phyloP scores from a whole-genome alignment of 2,797 vertebrate genomes.

The Balearica regulorum region DNA sequence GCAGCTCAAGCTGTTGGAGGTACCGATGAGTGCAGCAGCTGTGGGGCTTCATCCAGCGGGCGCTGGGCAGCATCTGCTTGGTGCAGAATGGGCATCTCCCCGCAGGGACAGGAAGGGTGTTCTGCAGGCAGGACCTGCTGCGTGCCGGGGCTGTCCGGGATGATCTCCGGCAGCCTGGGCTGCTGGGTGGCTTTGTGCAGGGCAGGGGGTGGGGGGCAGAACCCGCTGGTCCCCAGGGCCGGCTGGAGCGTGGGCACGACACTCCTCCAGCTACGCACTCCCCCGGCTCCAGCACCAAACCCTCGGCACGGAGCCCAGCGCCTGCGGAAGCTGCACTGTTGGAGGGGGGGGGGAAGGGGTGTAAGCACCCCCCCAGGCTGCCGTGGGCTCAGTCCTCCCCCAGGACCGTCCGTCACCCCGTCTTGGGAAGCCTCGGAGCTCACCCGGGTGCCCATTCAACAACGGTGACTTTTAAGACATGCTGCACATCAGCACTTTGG shows the following conservation, averaged over 20 bases:
- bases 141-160: neutral
- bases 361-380: neutral
- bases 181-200: neutral
- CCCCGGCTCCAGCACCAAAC: neutral
- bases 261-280: neutral
- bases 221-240: neutral
- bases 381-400: accelerated
- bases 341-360: neutral
- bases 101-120: accelerated
- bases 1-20: neutral
- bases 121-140: accelerated
- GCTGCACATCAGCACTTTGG: accelerated
- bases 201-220: accelerated
- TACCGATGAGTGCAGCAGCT: accelerated
- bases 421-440: neutral
- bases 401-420: accelerated
- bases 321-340: accelerated
- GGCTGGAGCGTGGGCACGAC: accelerated
- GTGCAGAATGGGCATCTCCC: neutral
- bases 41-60: neutral
- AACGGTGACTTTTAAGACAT: accelerated
- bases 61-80: accelerated
- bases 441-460: neutral
- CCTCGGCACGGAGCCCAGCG: neutral
- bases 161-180: neutral